Base-by-base conservation (phyloP, 30 jellyfish, hydroid and myxozoan species). In the Cassiopea andromeda region DNA sequence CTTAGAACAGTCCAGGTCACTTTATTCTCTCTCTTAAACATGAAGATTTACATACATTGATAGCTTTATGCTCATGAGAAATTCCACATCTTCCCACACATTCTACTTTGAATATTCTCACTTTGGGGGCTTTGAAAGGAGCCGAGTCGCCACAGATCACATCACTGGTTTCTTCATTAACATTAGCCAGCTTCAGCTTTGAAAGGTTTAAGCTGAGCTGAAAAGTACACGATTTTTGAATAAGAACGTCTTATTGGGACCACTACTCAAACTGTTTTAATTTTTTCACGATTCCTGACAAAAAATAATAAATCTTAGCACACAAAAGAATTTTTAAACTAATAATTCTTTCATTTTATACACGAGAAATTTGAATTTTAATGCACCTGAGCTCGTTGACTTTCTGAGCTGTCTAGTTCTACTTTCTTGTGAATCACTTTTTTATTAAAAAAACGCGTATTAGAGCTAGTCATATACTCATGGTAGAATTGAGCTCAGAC, bases 1-100 rank as follows among this genome's bases (percentile, higher is more conserved):
- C 79, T 70, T 70, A 70, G 27, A 15, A 16, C 54, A 44, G 79
- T 70, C 79, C 19, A 43, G 79, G 79, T 70, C 79, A 43, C 2
- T 70, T 70, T 2, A 70, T 70, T 27, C 79, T 19, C 15, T 27
- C 50, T 16, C 58, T 43, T 70, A 18, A 70, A 70, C 14, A 70
- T 38, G 16, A 1, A 70, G 79, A 70, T 70, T 70, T 18, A 54
- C 19, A 61, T 61, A 2, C 10, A 61, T 61, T 61, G 14, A 14
- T 13, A 57, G 68, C 68, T 7, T 13, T 57, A 5, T 5, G 7
- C 13, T 57, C 68, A 13, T 57, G 68, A 57, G 68, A 57, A 57
- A 57, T 7, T 57, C 12, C 68, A 7, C 68, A 57, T 5, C 68
- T 57, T 57, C 68, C 68, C 68, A 57, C 68, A 57, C 68, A 57